phyloP scores from a whole-genome alignment of 2,888 invertebrate species.

The Acanthosepion pharaonis region DNA sequence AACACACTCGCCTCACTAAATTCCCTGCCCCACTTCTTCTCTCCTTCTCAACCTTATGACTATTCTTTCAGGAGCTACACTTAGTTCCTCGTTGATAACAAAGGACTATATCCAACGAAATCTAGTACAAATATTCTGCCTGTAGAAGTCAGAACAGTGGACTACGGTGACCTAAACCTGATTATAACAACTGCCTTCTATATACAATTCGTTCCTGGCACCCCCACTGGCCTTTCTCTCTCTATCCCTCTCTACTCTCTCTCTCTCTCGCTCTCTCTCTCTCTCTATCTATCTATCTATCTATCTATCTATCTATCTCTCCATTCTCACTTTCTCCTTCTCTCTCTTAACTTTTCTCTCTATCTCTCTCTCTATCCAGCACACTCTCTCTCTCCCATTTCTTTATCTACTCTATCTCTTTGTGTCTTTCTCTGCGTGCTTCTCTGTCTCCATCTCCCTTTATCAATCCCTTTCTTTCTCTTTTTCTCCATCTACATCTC shows the following conservation, averaged over 20 bases:
- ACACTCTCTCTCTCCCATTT: not conserved
- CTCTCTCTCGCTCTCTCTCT: not conserved
- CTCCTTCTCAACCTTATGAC: not conserved
- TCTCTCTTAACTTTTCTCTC: not conserved
- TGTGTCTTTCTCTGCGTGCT: not conserved
- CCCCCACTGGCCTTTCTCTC: no score
- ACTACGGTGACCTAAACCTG: not conserved
- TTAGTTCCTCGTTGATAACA: not conserved
- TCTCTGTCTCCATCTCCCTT: not conserved
- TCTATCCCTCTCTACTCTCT: not conserved
- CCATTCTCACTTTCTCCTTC: not conserved
- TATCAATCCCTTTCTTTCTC: not conserved
- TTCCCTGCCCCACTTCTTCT: not conserved
- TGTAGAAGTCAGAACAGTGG: not conserved
- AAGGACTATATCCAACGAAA: not conserved
- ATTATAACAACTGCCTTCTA: not conserved
- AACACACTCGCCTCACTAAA: not conserved
- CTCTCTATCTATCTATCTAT: accelerated
- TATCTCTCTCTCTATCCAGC: not conserved
- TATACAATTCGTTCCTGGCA: no score
- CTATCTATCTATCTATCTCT: no score
- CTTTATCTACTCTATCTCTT: not conserved
- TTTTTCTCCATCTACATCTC: not conserved
- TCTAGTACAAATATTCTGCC: not conserved
- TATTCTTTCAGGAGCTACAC: not conserved